Evolutionary conservation across 2,113 vertebrate species (phyloP).

Genomic region (Macaca fascicularis): T2T-MFA8v1.1 NC_088394.1:63505001-63505500

Average conservation of each 20-base stretch:
- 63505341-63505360: not conserved
- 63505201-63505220: not conserved
- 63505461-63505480: constrained; percentile 28
- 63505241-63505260: not conserved
- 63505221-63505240: not conserved
- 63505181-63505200: no score
- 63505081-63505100: no score
- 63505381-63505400: not conserved
- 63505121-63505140: no score
- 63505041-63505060: no score
- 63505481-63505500: not conserved
- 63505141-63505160: not conserved
- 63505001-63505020: no score
- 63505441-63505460: constrained; percentile 17
- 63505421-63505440: constrained; percentile 23
- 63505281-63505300: not conserved
- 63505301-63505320: not conserved
- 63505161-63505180: not conserved
- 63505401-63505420: not conserved
- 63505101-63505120: no score
- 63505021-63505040: no score
- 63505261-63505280: not conserved
- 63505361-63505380: constrained; percentile 22
- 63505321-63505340: not conserved
- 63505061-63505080: no score